phyloP scores from a whole-genome alignment of 2,888 invertebrate species.

The Trypoxylon attenuatum region DNA sequence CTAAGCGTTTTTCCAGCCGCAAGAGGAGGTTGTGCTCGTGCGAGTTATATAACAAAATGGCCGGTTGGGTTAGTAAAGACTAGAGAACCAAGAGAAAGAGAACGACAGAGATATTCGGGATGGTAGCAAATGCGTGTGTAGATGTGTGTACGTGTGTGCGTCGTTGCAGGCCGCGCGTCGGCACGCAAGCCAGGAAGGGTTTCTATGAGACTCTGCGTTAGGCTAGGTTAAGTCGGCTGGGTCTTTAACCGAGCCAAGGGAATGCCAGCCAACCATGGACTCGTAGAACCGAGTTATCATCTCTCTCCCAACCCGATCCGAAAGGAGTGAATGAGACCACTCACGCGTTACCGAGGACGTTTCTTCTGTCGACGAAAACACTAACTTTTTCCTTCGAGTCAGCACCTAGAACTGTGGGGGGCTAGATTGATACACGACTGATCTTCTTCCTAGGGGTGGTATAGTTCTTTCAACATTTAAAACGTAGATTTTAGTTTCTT shows the following conservation, averaged over 20 bases:
- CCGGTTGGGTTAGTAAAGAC: no score
- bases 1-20: constrained; percentile 51
- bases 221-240: constrained; percentile 58
- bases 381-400: no score
- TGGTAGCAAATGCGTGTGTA: not conserved
- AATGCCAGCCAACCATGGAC: constrained; percentile 52
- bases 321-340: constrained; percentile 36
- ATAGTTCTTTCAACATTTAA: no score
- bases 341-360: constrained; percentile 13
- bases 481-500: no score
- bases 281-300: constrained; percentile 52
- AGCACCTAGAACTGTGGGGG: no score
- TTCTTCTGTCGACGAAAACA: constrained; percentile 22
- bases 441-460: no score
- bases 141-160: not conserved
- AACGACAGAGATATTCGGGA: no score
- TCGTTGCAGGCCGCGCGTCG: constrained; percentile 10
- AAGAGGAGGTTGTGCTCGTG: constrained; percentile 42
- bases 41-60: constrained; percentile 65
- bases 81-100: no score
- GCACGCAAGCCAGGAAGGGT: constrained; percentile 45
- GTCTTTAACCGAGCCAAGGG: constrained; percentile 59
- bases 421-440: no score
- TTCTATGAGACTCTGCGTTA: constrained; percentile 50
- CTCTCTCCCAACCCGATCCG: constrained; percentile 21